Evolutionary conservation across 2,888 invertebrate species (phyloP), one percentile per base, ranked within the genome.

Genomic region (Acanthosepion esculentum): DNA sequence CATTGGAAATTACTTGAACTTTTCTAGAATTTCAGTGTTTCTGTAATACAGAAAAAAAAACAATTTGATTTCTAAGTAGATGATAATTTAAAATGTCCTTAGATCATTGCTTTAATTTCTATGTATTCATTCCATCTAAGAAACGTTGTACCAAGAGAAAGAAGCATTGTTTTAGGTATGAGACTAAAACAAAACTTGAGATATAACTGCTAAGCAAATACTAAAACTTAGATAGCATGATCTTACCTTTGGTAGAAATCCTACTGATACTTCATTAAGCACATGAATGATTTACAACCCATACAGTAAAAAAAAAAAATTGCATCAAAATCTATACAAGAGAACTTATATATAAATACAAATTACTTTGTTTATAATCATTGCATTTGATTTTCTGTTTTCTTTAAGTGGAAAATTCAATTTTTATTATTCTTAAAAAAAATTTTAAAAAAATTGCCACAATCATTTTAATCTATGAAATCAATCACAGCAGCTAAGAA

Each of bases 381-480:
- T 92, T 20, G 41, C 12, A 26, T n/a, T 92, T 48, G 48, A n/a
- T 78, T 78, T 78, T n/a, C n/a, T n/a, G 23, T 92, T 7, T 92
- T 92, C 23, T 20, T 50, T 48, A 23, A 48, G 92, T 92, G 29
- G 33, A 48, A 48, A 48, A 48, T 92, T 92, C 50, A 92, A 48
- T 92, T 48, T 48, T 48, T 23, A 59, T 59, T 59, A 92, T 48
- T 92, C n/a, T 78, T 10, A 78, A 41, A 2, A 41, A 41, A 41
- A 41, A 41, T n/a, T n/a, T n/a, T n/a, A 41, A 12, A 2, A 78
- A 33, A 78, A 78, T 78, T 78, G n/a, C 33, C 78, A 12, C 33
- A 12, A 78, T 78, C 78, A 78, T n/a, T 78, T 78, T n/a, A 78
- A 78, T 78, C 78, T 78, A 78, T n/a, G 78, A n/a, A 78, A n/a